Base-by-base conservation (phyloP, 2,888 invertebrate genomes). In the Tenthredo mesomela region DNA sequence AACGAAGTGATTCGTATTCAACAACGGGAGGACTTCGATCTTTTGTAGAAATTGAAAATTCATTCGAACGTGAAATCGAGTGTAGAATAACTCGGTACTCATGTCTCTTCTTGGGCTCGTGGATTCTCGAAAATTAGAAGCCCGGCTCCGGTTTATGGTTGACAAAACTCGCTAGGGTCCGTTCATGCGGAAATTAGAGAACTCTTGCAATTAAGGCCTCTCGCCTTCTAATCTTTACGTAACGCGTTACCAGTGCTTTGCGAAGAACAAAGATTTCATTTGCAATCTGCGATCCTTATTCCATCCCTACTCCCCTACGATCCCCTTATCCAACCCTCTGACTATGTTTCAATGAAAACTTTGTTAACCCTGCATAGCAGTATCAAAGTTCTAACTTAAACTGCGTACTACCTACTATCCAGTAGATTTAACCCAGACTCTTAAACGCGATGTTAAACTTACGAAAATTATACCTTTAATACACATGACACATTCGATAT, bases 241-340 rank as follows among this genome's bases (percentile, higher is more conserved):
- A 61, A 21, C 29, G 33, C 50, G 47, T 50, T 50, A 47, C 54
- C 54, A n/a, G 18, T 29, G 77, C 40, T 80, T 37, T 50, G 37
- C 40, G 18, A 61, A 80, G 33, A 61, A 61, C 61, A 80, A 80
- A 25, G 80, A 80, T 80, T 80, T 80, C 21, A 80, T 80, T 80
- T 61, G 61, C 80, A 80, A 40, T 80, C 80, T 61, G 61, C 40
- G 40, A 21, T 61, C 40, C 80, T 50, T n/a, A 50, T 58, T 80
- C 58, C 40, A 3, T 37, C 12, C 12, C 18, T 37, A 58, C 12
- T n/a, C 58, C 50, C n/a, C n/a, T n/a, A n/a, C n/a, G n/a, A n/a
- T n/a, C n/a, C n/a, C 15, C 29, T 29, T 54, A 47, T 50, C 29
- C 37, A 21, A 21, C 75, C 40, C 47, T 21, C 37, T 40, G 37